These are phyloP conservation scores for Trachops cirrhosus DNA, from an alignment of 2,797 vertebrate genomes.

Conservation along the genomic window DNA sequence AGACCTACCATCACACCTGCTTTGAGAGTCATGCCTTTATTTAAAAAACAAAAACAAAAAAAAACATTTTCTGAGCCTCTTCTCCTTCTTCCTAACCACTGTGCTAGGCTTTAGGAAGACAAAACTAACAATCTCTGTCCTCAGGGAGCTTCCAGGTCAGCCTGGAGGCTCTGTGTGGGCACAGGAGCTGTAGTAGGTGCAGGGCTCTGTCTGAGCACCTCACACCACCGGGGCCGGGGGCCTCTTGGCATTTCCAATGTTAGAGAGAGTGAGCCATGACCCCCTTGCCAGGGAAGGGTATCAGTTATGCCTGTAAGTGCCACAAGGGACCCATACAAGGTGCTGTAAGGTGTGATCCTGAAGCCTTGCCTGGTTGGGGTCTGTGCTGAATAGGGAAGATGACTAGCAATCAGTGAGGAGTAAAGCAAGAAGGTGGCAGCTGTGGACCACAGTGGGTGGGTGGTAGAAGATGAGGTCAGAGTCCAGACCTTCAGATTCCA, in stretches of 20 bases:
- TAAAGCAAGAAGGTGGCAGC: background rate
- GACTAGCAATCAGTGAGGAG: background rate
- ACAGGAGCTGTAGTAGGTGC: too few relatives aligned
- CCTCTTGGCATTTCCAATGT: background rate
- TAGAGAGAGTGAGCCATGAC: background rate
- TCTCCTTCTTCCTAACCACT: background rate
- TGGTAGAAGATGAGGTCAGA: background rate
- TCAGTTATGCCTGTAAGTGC: background rate
- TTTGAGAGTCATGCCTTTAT: background rate
- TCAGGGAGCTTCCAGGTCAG: background rate
- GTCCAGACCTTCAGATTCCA: background rate
- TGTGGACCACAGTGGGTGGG: accelerated
- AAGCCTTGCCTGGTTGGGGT: background rate
- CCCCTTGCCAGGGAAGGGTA: too few relatives aligned
- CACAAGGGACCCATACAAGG: too few relatives aligned
- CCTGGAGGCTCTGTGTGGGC: background rate
- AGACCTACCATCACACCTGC: background rate
- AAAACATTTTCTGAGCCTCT: too few relatives aligned
- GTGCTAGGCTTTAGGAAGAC: background rate
- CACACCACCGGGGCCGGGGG: background rate
- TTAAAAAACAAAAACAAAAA: background rate
- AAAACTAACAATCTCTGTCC: background rate
- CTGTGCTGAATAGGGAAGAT: background rate
- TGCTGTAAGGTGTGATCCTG: background rate
- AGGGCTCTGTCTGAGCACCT: background rate